These are phyloP conservation scores for Caligus rogercresseyi DNA, from an alignment of 1,140 invertebrate species.

Conservation along the genomic window DNA sequence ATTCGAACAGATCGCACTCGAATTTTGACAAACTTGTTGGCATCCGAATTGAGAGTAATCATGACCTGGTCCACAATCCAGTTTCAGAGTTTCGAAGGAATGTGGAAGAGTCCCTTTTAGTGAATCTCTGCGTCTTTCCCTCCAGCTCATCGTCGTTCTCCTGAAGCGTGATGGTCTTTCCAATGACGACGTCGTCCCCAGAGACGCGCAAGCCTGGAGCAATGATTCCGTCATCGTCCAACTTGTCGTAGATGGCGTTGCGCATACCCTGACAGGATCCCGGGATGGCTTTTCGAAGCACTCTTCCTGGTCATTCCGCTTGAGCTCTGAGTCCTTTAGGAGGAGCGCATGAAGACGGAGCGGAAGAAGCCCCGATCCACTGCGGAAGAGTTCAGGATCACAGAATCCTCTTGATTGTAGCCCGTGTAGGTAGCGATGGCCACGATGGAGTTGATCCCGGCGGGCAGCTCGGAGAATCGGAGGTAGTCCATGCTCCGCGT, in stretches of 20 bases:
- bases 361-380: slow-evolving; percentile 98
- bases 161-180: slow-evolving; percentile 89
- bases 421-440: slow-evolving; percentile 97
- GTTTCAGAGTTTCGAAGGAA: slow-evolving; percentile 94
- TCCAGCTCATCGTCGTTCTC: slow-evolving; percentile 92
- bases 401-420: slow-evolving; percentile 98
- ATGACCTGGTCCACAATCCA: slow-evolving; percentile 86
- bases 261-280: slow-evolving; percentile 87
- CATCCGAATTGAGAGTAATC: slow-evolving; percentile 88
- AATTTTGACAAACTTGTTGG: slow-evolving; percentile 97
- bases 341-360: slow-evolving; percentile 94
- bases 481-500: slow-evolving; percentile 96
- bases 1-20: slow-evolving; percentile 90
- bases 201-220: slow-evolving; percentile 93
- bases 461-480: slow-evolving; percentile 31
- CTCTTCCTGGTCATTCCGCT: slow-evolving; percentile 64
- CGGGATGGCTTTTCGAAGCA: slow-evolving; percentile 92
- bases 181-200: slow-evolving; percentile 97
- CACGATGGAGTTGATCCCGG: slow-evolving; percentile 93
- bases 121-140: slow-evolving; percentile 65
- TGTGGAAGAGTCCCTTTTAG: slow-evolving; percentile 89
- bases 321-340: slow-evolving; percentile 41
- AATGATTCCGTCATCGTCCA: slow-evolving; percentile 97
- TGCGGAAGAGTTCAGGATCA: slow-evolving; percentile 91
- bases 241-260: slow-evolving; percentile 92